These are phyloP conservation scores for Conopomorpha cramerella DNA, from an alignment of 1,140 invertebrate genomes.

Conservation along the genomic window DNA sequence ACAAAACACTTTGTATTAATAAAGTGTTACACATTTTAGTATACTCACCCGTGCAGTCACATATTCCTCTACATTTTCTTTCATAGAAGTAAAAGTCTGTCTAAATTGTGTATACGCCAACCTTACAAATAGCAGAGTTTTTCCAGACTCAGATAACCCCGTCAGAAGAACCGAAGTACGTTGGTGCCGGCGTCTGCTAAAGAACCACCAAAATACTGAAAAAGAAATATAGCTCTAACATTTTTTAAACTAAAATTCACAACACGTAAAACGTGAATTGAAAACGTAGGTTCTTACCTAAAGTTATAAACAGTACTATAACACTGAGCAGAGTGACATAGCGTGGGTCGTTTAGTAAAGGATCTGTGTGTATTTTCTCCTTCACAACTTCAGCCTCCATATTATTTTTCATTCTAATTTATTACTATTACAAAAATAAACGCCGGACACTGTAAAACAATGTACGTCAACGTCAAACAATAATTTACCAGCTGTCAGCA, in stretches of 20 bases:
- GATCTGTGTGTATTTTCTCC: conserved; percentile 48
- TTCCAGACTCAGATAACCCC: conserved; percentile 86
- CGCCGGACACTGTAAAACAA: too few relatives aligned
- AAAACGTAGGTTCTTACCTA: conserved; percentile 21
- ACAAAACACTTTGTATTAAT: too few relatives aligned
- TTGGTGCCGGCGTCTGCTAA: conserved; percentile 57
- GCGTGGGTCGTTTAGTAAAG: conserved; percentile 35
- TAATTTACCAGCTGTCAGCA: too few relatives aligned
- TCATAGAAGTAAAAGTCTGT: conserved; percentile 83
- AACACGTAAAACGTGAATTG: conserved; percentile 1
- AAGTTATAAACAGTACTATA: conserved; percentile 34
- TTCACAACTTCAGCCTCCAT: conserved; percentile 43
- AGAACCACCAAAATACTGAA: conserved; percentile 63
- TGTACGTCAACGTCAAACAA: too few relatives aligned
- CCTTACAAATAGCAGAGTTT: conserved; percentile 81
- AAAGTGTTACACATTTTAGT: too few relatives aligned
- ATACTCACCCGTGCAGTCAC: conserved; percentile 42
- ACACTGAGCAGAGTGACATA: conserved; percentile 50
- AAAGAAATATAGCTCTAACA: too few relatives aligned
- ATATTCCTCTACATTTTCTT: conserved; percentile 79
- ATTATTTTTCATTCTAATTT: too few relatives aligned
- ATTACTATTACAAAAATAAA: too few relatives aligned
- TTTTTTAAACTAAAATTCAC: too few relatives aligned
- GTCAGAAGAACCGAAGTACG: conserved; percentile 73
- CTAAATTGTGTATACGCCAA: conserved; percentile 72